These are phyloP conservation scores for Prosopocoilus inquinatus DNA, from an alignment of 2,888 invertebrate genomes.

Conservation along the genomic window DNA sequence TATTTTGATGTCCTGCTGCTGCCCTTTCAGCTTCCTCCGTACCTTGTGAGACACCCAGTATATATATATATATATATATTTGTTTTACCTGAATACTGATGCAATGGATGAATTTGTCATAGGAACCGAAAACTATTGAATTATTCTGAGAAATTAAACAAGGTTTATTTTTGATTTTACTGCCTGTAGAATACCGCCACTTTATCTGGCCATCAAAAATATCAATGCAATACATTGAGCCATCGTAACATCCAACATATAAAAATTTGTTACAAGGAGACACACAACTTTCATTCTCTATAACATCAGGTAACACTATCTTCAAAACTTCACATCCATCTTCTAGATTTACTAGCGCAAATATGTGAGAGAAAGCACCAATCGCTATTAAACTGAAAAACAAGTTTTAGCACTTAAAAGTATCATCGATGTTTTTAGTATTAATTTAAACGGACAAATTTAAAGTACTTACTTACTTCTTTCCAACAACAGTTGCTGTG, in stretches of 20 bases:
- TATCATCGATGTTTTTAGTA: too few relatives aligned
- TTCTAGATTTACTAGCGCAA: conserved; percentile 59
- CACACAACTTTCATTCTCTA: conserved; percentile 61
- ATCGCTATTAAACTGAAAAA: conserved; percentile 51
- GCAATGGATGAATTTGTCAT: conserved; percentile 66
- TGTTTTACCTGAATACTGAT: conserved; percentile 55
- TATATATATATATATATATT: too few relatives aligned
- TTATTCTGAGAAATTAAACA: conserved; percentile 46
- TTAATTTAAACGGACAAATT: conserved; percentile 3
- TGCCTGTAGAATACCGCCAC: conserved; percentile 63
- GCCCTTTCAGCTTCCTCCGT: too few relatives aligned
- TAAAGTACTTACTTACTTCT: conserved; percentile 11
- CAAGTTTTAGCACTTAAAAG: neutral
- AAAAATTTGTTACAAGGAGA: conserved; percentile 52
- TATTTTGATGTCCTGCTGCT: too few relatives aligned
- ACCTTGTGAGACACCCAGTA: too few relatives aligned
- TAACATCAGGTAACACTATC: conserved; percentile 61
- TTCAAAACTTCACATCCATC: conserved; percentile 55
- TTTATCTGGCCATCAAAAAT: conserved; percentile 54
- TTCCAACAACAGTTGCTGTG: conserved; percentile 59
- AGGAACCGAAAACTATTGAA: conserved; percentile 66
- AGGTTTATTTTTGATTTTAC: conserved; percentile 66
- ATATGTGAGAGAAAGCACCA: conserved; percentile 73
- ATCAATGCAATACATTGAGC: conserved; percentile 65
- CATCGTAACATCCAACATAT: conserved; percentile 77